Base-by-base conservation (phyloP, 64 coral and sea anemone genomes). In the Montipora cactus region DNA sequence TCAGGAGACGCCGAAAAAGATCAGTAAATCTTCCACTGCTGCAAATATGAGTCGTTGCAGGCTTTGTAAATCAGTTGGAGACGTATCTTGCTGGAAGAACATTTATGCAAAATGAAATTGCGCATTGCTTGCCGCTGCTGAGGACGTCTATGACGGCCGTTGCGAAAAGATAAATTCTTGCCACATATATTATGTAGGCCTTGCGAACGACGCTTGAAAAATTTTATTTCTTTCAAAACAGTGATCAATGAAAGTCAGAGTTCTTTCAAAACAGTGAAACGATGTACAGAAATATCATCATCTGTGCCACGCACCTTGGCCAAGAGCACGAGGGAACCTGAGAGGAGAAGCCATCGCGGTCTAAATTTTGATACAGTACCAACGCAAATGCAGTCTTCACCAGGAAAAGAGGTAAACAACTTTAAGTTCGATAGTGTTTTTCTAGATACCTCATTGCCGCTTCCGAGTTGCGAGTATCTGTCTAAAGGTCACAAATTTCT, bases 51-150 rank as follows among this genome's bases (percentile, higher is more conserved):
- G 19, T 73, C 23, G 69, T 25, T 73, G 69, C n/a, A 21, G n/a
- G 69, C 69, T 73, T 21, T 73, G 69, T 28, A 73, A 73, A 73
- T 73, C 69, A 23, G 69, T 73, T 73, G 69, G 69, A 22, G 69
- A 73, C 2, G 69, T 73, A 73, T 23, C 69, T 23, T 73, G 69
- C n/a, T 73, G 3, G 10, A 73, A 25, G 69, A 73, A 73, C 16
- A 6, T 73, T 21, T 73, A 8, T 15, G 69, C 5, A 25, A 73
- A 73, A 73, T 1, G 7, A 73, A 73, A 73, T 73, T 5, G 69
- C 19, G 59, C 59, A 64, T 64, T 64, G 59, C 59, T 64, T 11
- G 59, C 59, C 0, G 59, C 59, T 64, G 59, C 59, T 13, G 59
- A 64, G 59, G 59, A 64, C 59, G 13, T 64, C 59, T 64, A 64